Percentiles rank a stretch among this genome's conserved stretches.
Conservation (phyloP, 2,888 invertebrate genomes). For the Helleia helle region DNA sequence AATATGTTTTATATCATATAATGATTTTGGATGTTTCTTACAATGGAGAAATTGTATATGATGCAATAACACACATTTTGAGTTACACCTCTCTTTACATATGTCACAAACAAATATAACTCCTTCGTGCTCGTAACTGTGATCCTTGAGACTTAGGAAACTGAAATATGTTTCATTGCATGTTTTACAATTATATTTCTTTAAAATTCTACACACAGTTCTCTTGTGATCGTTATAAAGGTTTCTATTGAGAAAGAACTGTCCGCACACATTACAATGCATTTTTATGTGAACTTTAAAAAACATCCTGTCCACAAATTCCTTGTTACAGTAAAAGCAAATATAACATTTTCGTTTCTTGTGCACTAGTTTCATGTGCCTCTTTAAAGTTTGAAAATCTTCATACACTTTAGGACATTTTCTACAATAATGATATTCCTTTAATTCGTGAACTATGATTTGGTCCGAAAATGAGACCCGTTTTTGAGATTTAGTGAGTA, state of each 20-base stretch:
- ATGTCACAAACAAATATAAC: constrained; percentile 43
- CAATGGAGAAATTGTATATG: constrained; percentile 48
- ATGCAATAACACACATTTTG: constrained; percentile 44
- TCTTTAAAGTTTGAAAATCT: constrained; percentile 36
- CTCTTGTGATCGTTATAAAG: constrained; percentile 38
- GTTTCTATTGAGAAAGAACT: constrained; percentile 32
- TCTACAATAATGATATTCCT: constrained; percentile 51
- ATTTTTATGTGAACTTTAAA: constrained; percentile 58
- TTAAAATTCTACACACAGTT: constrained; percentile 34
- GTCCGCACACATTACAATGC: constrained; percentile 50
- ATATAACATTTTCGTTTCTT: constrained; percentile 58
- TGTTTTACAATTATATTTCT: constrained; percentile 40
- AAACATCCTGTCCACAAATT: constrained; percentile 49
- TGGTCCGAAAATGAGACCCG: constrained; percentile 55
- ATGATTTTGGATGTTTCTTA: constrained; percentile 29
- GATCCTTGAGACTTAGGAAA: constrained; percentile 55
- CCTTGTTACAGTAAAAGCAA: constrained; percentile 54
- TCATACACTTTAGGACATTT: constrained; percentile 54
- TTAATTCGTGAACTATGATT: constrained; percentile 50
- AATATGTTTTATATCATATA: constrained; percentile 36
- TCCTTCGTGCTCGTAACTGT: constrained; percentile 42
- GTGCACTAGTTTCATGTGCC: constrained; percentile 43
- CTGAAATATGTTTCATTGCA: constrained; percentile 38
- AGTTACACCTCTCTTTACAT: constrained; percentile 48
- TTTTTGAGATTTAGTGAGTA: constrained; percentile 42